Conservation (phyloP, 2,888 invertebrate genomes). For the Thera britannica region DNA sequence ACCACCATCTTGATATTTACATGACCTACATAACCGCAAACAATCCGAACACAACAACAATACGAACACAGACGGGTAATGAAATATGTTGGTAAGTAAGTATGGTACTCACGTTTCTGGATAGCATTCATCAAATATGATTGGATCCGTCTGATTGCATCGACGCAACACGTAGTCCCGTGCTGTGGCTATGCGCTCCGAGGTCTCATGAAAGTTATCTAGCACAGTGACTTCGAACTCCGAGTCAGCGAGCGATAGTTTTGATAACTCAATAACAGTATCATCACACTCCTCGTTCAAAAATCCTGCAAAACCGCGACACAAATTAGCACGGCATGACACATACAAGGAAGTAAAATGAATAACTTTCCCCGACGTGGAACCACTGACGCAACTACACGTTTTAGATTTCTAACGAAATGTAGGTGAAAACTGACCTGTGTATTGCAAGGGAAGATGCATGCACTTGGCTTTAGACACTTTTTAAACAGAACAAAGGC, state of each 20-base stretch:
- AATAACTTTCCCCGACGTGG: slow-evolving; percentile 77
- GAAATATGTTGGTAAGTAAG: slow-evolving; percentile 4
- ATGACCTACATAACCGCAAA: slow-evolving; percentile 55
- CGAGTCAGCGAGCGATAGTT: slow-evolving; percentile 79
- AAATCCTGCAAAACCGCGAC: slow-evolving; percentile 73
- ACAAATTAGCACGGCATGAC: slow-evolving; percentile 54
- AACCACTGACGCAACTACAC: slow-evolving; percentile 63
- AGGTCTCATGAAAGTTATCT: slow-evolving; percentile 71
- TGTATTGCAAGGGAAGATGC: slow-evolving; percentile 84
- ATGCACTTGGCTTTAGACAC: slow-evolving; percentile 84
- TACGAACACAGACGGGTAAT: neutral
- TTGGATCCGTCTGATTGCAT: slow-evolving; percentile 87
- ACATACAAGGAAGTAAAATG: slow-evolving; percentile 75
- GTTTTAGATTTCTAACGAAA: slow-evolving; percentile 24
- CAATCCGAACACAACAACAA: slow-evolving; percentile 21
- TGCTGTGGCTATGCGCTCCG: slow-evolving; percentile 68
- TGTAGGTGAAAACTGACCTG: slow-evolving; percentile 66
- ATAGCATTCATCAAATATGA: slow-evolving; percentile 88
- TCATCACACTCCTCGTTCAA: slow-evolving; percentile 84
- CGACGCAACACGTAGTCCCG: slow-evolving; percentile 85
- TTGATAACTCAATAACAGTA: slow-evolving; percentile 82
- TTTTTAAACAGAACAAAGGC: slow-evolving; percentile 79
- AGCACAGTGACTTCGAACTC: slow-evolving; percentile 74
- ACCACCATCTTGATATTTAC: slow-evolving; percentile 52
- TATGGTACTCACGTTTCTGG: slow-evolving; percentile 83